Evolutionary conservation across 2,797 vertebrate species (phyloP).

Genomic region (Poeciliopsis paucimaculata): DNA sequence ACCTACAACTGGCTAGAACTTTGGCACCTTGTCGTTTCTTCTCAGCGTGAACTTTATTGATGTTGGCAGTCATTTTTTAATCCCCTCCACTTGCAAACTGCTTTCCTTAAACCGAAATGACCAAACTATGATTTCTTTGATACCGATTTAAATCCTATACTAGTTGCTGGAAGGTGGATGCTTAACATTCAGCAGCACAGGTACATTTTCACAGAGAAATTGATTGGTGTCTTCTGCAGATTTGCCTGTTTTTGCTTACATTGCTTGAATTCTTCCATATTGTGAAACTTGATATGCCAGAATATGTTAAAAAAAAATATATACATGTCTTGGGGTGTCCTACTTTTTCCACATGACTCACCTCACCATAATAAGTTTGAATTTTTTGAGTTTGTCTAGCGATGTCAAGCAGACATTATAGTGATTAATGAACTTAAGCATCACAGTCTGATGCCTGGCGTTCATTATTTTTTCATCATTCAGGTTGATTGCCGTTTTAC

Average conservation of each 20-base stretch:
- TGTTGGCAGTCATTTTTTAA: not conserved
- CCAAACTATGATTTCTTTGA: not conserved
- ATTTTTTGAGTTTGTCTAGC: not conserved
- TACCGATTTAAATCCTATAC: not conserved
- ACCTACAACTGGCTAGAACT: not conserved
- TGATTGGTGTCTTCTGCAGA: not conserved
- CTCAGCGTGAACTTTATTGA: not conserved
- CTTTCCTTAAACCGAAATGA: not conserved
- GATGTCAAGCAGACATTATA: not conserved
- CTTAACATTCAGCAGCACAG: not conserved
- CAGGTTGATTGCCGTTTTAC: not conserved
- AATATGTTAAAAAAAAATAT: not conserved
- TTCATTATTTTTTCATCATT: not conserved
- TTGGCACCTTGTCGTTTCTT: not conserved
- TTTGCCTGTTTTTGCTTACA: not conserved
- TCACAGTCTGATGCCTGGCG: not conserved
- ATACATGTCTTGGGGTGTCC: not conserved
- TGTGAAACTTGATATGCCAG: not conserved
- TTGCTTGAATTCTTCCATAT: not conserved
- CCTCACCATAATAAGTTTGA: not conserved
- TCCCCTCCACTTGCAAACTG: no score
- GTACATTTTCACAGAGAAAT: not conserved
- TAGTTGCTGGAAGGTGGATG: not conserved
- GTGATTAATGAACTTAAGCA: not conserved
- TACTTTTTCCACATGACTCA: not conserved